Evolutionary conservation across 1,140 invertebrate genomes (phyloP).

Genomic region (Bicyclus anynana): DNA sequence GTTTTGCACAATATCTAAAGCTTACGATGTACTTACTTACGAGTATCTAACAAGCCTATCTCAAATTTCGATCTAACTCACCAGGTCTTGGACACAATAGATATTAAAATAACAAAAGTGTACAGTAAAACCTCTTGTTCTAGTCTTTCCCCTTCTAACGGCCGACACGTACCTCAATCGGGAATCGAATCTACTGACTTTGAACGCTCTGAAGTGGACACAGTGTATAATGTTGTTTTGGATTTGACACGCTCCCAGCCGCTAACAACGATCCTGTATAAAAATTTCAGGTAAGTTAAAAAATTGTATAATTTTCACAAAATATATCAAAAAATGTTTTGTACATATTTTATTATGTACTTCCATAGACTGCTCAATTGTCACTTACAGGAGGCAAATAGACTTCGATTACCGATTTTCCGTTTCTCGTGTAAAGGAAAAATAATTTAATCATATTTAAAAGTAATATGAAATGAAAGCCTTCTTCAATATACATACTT

Average conservation of each 20-base stretch:
- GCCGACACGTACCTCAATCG: slow-evolving; percentile 22
- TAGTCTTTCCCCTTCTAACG: slow-evolving; percentile 42
- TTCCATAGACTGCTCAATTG: no score
- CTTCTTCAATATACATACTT: no score
- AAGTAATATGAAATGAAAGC: no score
- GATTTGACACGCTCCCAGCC: slow-evolving; percentile 51
- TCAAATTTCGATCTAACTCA: not conserved
- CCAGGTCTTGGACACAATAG: not conserved
- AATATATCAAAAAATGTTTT: no score
- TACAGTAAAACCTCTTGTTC: slow-evolving; percentile 29
- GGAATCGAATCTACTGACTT: slow-evolving; percentile 33
- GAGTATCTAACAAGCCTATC: not conserved
- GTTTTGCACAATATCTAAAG: not conserved
- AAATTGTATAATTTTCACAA: not conserved
- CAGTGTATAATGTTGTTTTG: slow-evolving; percentile 57
- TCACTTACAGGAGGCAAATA: no score
- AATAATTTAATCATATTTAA: no score
- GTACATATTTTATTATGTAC: no score
- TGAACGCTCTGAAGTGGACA: slow-evolving; percentile 43
- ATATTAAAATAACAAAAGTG: not conserved
- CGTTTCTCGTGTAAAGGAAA: no score
- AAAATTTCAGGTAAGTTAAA: slow-evolving; percentile 47
- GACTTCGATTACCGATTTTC: no score
- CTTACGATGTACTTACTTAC: not conserved
- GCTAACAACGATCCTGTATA: slow-evolving; percentile 36